Percentiles rank a stretch among this genome's conserved stretches.
These are phyloP conservation scores for Crotalus horridus DNA, from an alignment of 2,113 vertebrate genomes.

Conservation along the genomic window DNA sequence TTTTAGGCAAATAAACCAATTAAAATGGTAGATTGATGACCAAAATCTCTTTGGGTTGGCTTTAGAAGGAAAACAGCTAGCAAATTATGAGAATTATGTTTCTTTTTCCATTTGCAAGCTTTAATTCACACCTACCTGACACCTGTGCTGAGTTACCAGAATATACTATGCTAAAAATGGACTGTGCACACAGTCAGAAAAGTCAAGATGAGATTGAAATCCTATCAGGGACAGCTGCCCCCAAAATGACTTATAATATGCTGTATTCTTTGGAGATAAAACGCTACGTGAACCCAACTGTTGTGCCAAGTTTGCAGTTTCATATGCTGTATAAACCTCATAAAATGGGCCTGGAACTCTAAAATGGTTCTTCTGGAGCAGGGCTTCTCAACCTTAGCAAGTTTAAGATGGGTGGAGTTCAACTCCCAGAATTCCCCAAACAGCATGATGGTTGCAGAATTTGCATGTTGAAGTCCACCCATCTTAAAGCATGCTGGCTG, in stretches of 20 bases:
- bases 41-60: slow-evolving; percentile 4
- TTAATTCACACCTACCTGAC: slow-evolving; percentile 49
- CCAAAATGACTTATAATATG: not conserved
- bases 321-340: not conserved
- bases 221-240: not conserved
- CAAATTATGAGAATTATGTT: slow-evolving; percentile 38
- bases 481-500: no score
- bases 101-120: slow-evolving; percentile 51
- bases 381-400: no score
- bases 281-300: not conserved
- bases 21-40: slow-evolving; percentile 32
- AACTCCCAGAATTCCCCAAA: no score
- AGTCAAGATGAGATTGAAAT: not conserved
- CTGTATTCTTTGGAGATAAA: not conserved
- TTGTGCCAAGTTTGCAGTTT: not conserved
- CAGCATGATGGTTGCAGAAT: no score
- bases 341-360: not conserved
- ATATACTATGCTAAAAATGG: not conserved
- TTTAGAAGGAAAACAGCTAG: slow-evolving; percentile 49
- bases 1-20: slow-evolving; percentile 31
- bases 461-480: no score
- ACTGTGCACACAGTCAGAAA: not conserved
- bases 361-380: not conserved
- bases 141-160: not conserved
- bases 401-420: no score